Conservation (phyloP, 30 jellyfish, hydroid and myxozoan genomes). For the Turritopsis rubra region DNA sequence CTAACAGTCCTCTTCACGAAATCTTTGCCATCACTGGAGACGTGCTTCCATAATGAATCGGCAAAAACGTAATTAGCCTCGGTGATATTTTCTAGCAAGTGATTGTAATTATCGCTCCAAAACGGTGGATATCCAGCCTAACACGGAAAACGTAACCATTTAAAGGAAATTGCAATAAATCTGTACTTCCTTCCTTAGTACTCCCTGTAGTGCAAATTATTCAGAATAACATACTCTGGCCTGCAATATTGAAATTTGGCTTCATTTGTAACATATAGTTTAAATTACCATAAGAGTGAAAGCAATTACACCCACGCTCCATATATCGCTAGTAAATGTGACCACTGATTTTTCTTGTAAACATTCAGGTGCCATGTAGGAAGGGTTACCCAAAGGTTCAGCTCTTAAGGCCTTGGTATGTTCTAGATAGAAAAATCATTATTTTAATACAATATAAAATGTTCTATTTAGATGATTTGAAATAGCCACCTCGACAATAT, state of each 20-base stretch:
- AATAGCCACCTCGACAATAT: background rate
- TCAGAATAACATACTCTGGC: too few relatives aligned
- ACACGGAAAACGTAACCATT: background rate
- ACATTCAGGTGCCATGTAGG: constrained; percentile 90
- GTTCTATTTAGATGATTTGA: background rate
- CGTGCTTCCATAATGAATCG: constrained; percentile 48
- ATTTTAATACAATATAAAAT: background rate
- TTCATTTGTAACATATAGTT: background rate
- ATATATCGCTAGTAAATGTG: constrained; percentile 52
- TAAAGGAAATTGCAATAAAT: background rate
- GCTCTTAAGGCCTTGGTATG: constrained; percentile 27
- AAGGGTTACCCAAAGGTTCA: constrained; percentile 80
- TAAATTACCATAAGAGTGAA: constrained; percentile 52
- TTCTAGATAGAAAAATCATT: background rate
- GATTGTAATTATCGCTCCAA: constrained; percentile 75
- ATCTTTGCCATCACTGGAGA: constrained; percentile 67
- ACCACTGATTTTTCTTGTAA: constrained; percentile 52
- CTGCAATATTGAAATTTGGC: background rate
- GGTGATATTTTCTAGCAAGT: constrained; percentile 58
- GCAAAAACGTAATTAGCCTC: constrained; percentile 78
- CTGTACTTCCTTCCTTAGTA: too few relatives aligned
- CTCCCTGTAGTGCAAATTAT: background rate
- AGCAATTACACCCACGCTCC: constrained; percentile 71
- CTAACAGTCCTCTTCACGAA: constrained; percentile 60
- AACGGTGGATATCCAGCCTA: constrained; percentile 94